phyloP scores from a whole-genome alignment of 2,888 invertebrate species.

The Lithophane semibrunnea region DNA sequence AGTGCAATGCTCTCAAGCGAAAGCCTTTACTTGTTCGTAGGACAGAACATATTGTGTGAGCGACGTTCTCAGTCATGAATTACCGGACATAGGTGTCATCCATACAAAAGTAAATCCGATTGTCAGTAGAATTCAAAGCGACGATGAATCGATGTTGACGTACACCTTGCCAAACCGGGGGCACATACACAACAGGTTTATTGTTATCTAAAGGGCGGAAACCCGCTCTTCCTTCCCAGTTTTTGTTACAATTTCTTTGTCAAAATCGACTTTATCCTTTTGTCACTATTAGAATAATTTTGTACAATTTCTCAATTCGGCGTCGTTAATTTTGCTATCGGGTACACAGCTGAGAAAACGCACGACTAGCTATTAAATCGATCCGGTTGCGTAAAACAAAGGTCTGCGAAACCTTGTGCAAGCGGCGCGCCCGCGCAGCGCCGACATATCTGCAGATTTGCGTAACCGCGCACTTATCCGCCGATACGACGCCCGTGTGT shows the following conservation, averaged over 20 bases:
- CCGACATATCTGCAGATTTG: constrained; percentile 90
- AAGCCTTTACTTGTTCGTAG: constrained; percentile 74
- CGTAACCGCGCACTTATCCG: constrained; percentile 90
- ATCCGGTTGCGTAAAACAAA: constrained; percentile 91
- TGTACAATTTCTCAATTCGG: constrained; percentile 74
- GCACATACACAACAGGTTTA: constrained; percentile 73
- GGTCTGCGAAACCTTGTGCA: constrained; percentile 90
- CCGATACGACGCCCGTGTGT: constrained; percentile 86
- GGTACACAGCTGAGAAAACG: constrained; percentile 88
- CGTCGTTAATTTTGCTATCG: constrained; percentile 76
- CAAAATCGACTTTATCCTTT: constrained; percentile 53
- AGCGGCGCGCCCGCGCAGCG: constrained; percentile 87
- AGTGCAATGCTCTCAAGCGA: constrained; percentile 84
- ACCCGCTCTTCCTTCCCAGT: constrained; percentile 73
- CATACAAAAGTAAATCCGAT: constrained; percentile 82
- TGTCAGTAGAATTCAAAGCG: constrained; percentile 74
- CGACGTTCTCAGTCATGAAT: constrained; percentile 74
- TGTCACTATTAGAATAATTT: constrained; percentile 63
- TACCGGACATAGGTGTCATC: constrained; percentile 84
- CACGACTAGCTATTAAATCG: constrained; percentile 89
- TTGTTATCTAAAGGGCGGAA: constrained; percentile 70
- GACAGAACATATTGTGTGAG: constrained; percentile 70
- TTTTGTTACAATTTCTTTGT: constrained; percentile 68
- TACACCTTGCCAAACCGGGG: constrained; percentile 69
- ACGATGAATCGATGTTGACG: constrained; percentile 73